These are phyloP conservation scores for Carabus problematicus DNA, from an alignment of 2,888 invertebrate genomes.

Conservation along the genomic window DNA sequence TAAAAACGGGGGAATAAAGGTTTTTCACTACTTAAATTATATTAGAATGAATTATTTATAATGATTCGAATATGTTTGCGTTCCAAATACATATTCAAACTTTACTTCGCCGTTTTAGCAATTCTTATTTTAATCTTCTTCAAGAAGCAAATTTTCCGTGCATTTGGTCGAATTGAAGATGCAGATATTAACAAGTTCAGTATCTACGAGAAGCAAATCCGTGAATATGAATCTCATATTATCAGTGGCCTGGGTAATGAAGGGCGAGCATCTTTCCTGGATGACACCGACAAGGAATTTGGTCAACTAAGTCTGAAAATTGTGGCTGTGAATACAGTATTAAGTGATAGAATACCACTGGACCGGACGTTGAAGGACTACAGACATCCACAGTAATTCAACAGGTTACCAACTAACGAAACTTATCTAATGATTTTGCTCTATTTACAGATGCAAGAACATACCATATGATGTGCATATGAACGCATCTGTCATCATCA, in stretches of 20 bases:
- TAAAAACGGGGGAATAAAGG: background rate
- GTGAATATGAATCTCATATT: slow-evolving; percentile 67
- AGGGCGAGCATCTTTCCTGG: slow-evolving; percentile 72
- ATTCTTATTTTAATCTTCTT: slow-evolving; percentile 29
- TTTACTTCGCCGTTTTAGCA: slow-evolving; percentile 20
- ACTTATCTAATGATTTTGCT: background rate
- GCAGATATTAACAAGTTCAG: slow-evolving; percentile 20
- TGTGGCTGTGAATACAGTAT: slow-evolving; percentile 86
- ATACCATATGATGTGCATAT: slow-evolving; percentile 71
- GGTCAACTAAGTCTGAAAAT: slow-evolving; percentile 79
- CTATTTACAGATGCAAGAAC: slow-evolving; percentile 63
- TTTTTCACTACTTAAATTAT: slow-evolving; percentile 5
- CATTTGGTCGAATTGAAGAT: slow-evolving; percentile 27
- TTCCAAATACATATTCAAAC: slow-evolving; percentile 23
- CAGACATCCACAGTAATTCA: slow-evolving; percentile 60
- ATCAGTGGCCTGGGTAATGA: slow-evolving; percentile 75
- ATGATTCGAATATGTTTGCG: slow-evolving; percentile 41
- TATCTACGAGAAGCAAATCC: slow-evolving; percentile 32
- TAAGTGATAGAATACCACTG: slow-evolving; percentile 87
- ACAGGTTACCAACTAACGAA: slow-evolving; percentile 47
- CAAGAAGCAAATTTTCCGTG: slow-evolving; percentile 18
- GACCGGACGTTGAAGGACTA: slow-evolving; percentile 78
- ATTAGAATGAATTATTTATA: slow-evolving; percentile 36
- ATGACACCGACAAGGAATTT: slow-evolving; percentile 68
- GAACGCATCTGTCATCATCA: slow-evolving; percentile 72